Base-by-base conservation (phyloP, 2,888 invertebrate genomes). In the Urechis unicinctus region DNA sequence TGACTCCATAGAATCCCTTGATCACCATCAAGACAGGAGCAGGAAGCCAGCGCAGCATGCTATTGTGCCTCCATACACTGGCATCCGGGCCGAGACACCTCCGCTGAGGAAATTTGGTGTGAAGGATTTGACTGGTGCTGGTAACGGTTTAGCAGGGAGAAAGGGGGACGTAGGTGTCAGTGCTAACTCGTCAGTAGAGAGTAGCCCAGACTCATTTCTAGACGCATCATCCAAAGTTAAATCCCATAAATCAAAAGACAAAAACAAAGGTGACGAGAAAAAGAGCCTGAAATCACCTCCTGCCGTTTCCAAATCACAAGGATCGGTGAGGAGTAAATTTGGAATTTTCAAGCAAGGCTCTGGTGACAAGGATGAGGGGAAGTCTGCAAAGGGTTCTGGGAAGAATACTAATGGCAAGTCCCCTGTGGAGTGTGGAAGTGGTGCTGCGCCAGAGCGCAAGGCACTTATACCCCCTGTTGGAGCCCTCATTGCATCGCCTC, bases 181-280 rank as follows among this genome's bases (percentile, higher is more conserved):
- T 6, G 45, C n/a, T 9, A 28, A 26, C 29, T 26, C 36, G 4
- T 43, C 29, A 2, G 30, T 41, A 30, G 51, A 51, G 2, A 46
- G 28, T 28, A 44, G 31, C 25, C 28, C 45, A 26, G 57, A 53
- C 44, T 57, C 57, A 45, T 26, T 57, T 21, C 43, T 57, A 50
- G 53, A 57, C 9, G 30, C 52, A n/a, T 17, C 46, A 21, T n/a
- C 17, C 22, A 54, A 54, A 54, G 50, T 22, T 25, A 3, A 53
- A 21, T 45, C 45, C 22, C 13, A 45, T 45, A 45, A 29, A 21
- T 30, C 29, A 31, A 52, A 52, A 44, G 44, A 43, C n/a, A 52
- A 44, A 43, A 44, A 17, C 6, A 44, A 52, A 52, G n/a, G 44
- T 6, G 44, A 44, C 4, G 28, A 25, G 13, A 50, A 50, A 24